Conservation (phyloP, 2,888 invertebrate species). For the Chironomus tentans region DNA sequence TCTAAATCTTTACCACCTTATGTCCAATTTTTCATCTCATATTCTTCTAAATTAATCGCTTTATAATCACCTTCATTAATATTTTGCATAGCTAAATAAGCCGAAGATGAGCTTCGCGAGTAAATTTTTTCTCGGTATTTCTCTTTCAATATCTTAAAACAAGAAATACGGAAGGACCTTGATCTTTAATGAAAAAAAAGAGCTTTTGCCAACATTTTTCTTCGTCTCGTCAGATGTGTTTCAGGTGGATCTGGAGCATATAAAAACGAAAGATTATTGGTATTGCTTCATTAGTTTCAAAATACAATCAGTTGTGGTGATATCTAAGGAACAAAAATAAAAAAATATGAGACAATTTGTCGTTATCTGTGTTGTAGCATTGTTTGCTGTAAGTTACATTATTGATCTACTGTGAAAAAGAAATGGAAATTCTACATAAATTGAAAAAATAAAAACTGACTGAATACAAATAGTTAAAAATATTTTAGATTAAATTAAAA, state of each 20-base stretch:
- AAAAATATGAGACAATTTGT: not conserved
- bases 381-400: not conserved
- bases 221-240: not conserved
- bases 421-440: no score
- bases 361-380: not conserved
- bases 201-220: not conserved
- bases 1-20: no score
- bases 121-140: no score
- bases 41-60: no score
- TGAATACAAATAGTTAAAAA: no score
- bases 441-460: no score
- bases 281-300: not conserved
- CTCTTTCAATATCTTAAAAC: not conserved
- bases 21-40: no score
- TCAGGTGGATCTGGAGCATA: not conserved
- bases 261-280: not conserved
- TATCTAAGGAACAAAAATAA: not conserved
- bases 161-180: conserved; percentile 9
- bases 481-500: no score
- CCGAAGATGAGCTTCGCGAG: no score
- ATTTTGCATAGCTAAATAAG: no score
- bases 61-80: no score
- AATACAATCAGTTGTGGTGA: not conserved
- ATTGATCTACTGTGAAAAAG: no score
- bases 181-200: not conserved